Evolutionary conservation across 2,797 vertebrate genomes (phyloP), one percentile per base, ranked within the genome.

Genomic region (Orientallactaga sibirica): DNA sequence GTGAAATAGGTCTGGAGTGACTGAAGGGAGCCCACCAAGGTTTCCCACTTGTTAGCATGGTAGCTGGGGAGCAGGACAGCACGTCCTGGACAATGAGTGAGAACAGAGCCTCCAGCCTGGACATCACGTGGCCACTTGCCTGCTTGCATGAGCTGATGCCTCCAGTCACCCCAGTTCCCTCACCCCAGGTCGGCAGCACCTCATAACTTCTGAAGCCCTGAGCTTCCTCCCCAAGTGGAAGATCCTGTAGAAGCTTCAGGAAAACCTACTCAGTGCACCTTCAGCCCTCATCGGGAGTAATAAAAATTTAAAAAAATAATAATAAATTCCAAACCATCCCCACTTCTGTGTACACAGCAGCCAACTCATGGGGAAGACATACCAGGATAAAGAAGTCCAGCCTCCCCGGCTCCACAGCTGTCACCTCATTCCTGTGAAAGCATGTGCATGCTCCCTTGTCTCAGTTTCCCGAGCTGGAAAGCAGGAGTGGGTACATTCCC

Each of bases 211-310:
- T 14, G 66, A 27, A 5, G 24, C 55, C 87, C 77, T 16, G 3
- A 9, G 7, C 33, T 37, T 37, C 33, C 33, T 18, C 9, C 62
- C 62, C 18, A 19, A 2, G 64, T 25, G 7, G 24, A 20, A 8
- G 62, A 48, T 20, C 48, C 48, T 14, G 24, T 37, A 19, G 62
- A 20, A 0, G 79, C 24, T 9, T 20, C 14, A 2, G 2, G 7
- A 24, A 22, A 64, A 16, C 0, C 3, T 7, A 0, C 64, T 0
- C 8, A 11, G 9, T 24, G 2, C 4, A 0, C 48, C 0, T 18
- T n/a, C 25, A 29, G 10, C 15, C 0, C 41, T 11, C 3, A 7
- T 37, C 70, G 19, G 16, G 58, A 33, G 12, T 12, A 12, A 48
- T 16, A 58, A 58, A 16, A 58, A 16, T 11, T 55, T 7, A 58